Evolutionary conservation across 23 tunicate genomes (phyloP).

Genomic region (Botrylloides violaceus): DNA sequence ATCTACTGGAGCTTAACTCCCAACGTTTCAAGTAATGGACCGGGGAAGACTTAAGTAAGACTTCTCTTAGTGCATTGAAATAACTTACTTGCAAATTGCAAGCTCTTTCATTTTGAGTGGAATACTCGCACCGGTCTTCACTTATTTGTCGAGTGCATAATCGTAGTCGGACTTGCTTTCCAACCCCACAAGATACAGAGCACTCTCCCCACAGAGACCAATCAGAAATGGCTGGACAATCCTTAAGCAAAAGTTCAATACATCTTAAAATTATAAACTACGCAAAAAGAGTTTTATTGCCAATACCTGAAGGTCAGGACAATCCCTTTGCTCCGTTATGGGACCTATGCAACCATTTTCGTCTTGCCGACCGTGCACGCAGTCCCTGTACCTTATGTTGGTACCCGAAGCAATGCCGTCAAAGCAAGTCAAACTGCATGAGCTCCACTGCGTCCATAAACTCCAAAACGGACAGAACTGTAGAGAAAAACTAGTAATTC

Average conservation of each 20-base stretch:
- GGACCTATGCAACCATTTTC: slow-evolving; percentile 27
- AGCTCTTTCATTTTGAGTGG: slow-evolving; percentile 10
- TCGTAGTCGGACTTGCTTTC: slow-evolving; percentile 40
- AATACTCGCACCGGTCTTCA: slow-evolving; percentile 15
- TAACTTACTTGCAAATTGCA: slow-evolving; percentile 26
- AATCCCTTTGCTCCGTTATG: not conserved
- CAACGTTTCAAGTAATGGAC: too few species aligned
- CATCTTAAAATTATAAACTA: not conserved
- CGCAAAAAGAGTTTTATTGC: not conserved
- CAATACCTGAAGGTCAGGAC: slow-evolving; percentile 17
- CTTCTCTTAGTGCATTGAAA: too few species aligned
- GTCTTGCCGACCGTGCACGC: slow-evolving; percentile 26
- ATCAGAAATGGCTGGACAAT: slow-evolving; percentile 38
- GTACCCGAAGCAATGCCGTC: slow-evolving; percentile 16
- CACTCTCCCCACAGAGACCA: slow-evolving; percentile 66
- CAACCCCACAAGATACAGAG: slow-evolving; percentile 45
- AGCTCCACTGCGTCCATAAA: slow-evolving; percentile 10
- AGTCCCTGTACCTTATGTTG: slow-evolving; percentile 15
- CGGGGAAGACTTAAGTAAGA: not conserved
- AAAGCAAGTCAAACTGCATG: slow-evolving; percentile 24
- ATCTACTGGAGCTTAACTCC: too few species aligned
- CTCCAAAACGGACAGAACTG: slow-evolving; percentile 41
- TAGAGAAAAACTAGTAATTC: not conserved
- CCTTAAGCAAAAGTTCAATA: slow-evolving; percentile 17
- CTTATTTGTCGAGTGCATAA: slow-evolving; percentile 26